A percentile compares a stretch with the other conserved stretches of the same genome.
Evolutionary conservation across 1,140 invertebrate species (phyloP).

Genomic region (Heliconius hewitsoni): DNA sequence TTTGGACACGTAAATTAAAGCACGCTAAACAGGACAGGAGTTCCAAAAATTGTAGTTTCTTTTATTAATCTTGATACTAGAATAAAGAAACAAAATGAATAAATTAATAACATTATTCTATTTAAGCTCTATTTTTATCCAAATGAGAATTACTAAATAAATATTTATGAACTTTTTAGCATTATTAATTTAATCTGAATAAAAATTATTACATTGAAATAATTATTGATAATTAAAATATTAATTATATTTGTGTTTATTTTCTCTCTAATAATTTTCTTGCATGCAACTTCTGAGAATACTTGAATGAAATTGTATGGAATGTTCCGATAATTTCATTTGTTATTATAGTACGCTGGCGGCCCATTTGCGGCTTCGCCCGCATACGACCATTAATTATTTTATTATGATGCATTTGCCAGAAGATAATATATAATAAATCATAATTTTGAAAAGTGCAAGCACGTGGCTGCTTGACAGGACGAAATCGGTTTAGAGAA

Average conservation of each 20-base stretch:
- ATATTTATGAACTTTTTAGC: neutral
- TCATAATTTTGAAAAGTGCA: no score
- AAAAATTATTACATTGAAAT: neutral
- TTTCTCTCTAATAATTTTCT: constrained; percentile 9
- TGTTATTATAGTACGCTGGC: no score
- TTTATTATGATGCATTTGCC: no score
- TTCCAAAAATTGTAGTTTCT: neutral
- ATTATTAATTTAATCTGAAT: neutral
- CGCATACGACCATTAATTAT: no score
- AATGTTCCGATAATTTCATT: no score
- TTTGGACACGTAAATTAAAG: no score
- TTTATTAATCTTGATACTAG: neutral
- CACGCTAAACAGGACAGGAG: no score
- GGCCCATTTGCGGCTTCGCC: no score
- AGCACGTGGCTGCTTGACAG: no score
- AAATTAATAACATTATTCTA: neutral
- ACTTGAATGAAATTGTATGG: neutral
- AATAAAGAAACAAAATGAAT: neutral
- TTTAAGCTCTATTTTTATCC: neutral
- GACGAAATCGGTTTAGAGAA: no score
- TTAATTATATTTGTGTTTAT: neutral
- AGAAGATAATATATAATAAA: no score
- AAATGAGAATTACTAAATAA: neutral
- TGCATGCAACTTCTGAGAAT: constrained; percentile 4
- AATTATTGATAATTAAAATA: neutral